Conservation (phyloP, 2,113 vertebrate genomes). For the Carassius auratus region DNA sequence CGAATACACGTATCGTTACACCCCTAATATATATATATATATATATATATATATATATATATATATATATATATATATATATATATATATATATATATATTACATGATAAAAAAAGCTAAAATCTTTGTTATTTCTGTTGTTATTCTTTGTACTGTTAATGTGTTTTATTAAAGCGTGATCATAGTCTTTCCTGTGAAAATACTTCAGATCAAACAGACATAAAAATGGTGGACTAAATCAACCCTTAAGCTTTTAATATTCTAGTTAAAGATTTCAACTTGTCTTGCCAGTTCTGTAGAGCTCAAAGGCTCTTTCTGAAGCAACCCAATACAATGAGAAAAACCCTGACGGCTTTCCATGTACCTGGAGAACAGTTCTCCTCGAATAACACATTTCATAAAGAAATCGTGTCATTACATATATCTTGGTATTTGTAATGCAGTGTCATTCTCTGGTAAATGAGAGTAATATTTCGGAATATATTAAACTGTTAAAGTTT, state of each 20-base stretch:
- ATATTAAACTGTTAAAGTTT: neutral
- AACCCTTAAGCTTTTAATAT: neutral
- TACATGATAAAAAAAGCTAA: neutral
- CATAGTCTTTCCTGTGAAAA: neutral
- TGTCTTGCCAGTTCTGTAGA: neutral
- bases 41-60: too few species aligned
- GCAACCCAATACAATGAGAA: neutral
- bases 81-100: neutral
- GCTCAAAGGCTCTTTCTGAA: neutral
- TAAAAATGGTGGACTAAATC: neutral
- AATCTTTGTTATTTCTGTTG: neutral
- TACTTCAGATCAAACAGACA: neutral
- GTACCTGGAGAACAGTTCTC: neutral
- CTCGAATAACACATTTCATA: neutral
- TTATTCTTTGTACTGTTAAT: neutral
- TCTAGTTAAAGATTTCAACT: neutral
- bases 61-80: too few species aligned
- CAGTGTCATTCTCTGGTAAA: neutral
- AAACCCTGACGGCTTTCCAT: neutral
- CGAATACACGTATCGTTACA: too few species aligned
- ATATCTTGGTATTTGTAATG: neutral
- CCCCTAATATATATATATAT: too few species aligned
- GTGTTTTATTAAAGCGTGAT: neutral
- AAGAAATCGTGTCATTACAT: neutral
- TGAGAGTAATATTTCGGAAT: neutral